phyloP scores from a whole-genome alignment of 2,797 vertebrate genomes.

The Chaetophractus vellerosus region DNA sequence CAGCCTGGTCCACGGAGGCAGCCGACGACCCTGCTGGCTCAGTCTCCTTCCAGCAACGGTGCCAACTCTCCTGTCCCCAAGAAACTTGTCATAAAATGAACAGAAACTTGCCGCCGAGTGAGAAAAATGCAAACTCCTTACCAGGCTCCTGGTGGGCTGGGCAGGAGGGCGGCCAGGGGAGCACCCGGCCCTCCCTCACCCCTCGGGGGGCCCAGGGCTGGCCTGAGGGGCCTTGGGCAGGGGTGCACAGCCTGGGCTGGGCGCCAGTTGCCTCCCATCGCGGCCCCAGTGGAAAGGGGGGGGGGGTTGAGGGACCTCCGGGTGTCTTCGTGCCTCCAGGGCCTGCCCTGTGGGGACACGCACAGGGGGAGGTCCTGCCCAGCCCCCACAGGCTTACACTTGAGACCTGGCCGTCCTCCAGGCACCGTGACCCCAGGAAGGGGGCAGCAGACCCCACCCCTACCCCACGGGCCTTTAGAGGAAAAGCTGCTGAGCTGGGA shows the following conservation, averaged over 20 bases:
- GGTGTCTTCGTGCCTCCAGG: neutral
- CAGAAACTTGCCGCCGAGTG: neutral
- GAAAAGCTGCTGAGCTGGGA: neutral
- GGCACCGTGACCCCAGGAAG: neutral
- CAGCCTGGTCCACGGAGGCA: neutral
- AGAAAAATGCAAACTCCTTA: neutral
- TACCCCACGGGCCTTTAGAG: neutral
- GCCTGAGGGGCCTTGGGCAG: neutral
- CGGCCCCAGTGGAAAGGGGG: neutral
- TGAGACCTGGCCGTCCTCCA: rapidly evolving
- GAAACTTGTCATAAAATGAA: neutral
- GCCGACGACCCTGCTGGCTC: rapidly evolving
- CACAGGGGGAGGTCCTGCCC: too few relatives aligned
- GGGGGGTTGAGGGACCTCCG: neutral
- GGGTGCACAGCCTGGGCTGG: too few relatives aligned
- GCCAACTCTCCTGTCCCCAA: neutral
- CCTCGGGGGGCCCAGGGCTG: neutral
- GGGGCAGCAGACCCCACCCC: neutral
- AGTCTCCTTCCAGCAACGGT: neutral
- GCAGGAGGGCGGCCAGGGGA: neutral
- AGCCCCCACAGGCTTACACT: neutral
- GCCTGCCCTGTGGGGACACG: too few relatives aligned
- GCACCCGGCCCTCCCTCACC: rapidly evolving
- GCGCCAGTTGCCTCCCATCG: neutral
- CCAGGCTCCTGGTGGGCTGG: neutral